Evolutionary conservation across 2,113 vertebrate genomes (phyloP).

Genomic region (Triplophysa dalaica): DNA sequence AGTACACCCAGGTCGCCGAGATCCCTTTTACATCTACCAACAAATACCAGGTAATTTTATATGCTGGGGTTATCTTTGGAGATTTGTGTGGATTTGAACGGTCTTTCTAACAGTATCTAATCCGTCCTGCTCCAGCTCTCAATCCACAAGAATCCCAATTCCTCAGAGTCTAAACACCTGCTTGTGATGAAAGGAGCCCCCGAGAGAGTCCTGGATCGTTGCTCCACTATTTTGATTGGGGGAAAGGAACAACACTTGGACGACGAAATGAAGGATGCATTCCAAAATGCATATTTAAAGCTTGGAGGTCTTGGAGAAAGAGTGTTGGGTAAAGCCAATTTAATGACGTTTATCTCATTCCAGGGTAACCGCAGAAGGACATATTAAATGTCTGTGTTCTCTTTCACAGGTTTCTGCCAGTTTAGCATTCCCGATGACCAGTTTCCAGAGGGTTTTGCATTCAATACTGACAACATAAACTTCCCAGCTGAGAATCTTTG

Average conservation of each 20-base stretch:
- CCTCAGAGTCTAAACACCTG: conserved; percentile 73
- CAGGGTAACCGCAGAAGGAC: not conserved
- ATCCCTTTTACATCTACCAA: conserved; percentile 96
- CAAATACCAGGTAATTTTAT: conserved; percentile 85
- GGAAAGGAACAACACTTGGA: conserved; percentile 83
- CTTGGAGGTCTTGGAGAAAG: conserved; percentile 87
- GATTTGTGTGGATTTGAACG: not conserved
- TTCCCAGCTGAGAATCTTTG: conserved; percentile 86
- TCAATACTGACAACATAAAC: conserved; percentile 84
- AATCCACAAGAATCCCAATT: conserved; percentile 80
- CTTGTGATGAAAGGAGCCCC: conserved; percentile 93
- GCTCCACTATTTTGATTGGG: conserved; percentile 82
- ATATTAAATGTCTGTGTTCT: accelerated
- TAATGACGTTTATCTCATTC: not conserved
- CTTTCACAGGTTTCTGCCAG: conserved; percentile 84
- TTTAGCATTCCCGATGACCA: conserved; percentile 77
- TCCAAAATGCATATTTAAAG: conserved; percentile 86
- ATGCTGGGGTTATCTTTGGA: not conserved
- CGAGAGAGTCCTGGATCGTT: conserved; percentile 88
- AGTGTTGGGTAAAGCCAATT: conserved; percentile 76
- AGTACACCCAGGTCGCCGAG: conserved; percentile 81
- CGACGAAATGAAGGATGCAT: conserved; percentile 84
- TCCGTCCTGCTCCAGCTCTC: conserved; percentile 75
- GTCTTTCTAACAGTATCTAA: not conserved
- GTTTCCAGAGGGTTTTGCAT: conserved; percentile 81